Evolutionary conservation across 1,140 invertebrate species (phyloP), one percentile per base, ranked within the genome.

Genomic region (Vanessa atalanta): DNA sequence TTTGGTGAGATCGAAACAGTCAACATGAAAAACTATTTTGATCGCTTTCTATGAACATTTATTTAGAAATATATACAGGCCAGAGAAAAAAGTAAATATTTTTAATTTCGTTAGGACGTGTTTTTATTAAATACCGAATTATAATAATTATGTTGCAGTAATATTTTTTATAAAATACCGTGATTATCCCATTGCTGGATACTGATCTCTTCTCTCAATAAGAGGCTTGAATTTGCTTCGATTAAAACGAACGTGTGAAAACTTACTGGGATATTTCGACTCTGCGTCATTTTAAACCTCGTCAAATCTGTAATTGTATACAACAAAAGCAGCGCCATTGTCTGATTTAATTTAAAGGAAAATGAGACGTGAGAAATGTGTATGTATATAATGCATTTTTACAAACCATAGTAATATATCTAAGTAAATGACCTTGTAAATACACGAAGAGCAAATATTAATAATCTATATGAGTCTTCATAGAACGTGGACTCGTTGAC

Each of bases 401-500:
- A 16, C 37, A 47, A 53, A 67, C 47, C 23, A 67, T 31, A 13
- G 13, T 23, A 1, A 2, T 13, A 57, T 11, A 11, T 53, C 12
- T 67, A 53, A 31, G 14, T 53, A 14, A 50, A 75, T 65, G 65
- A 75, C 65, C 70, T 75, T 77, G 75, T 61, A 60, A 64, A 68
- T 55, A 57, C 57, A 64, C 64, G 48, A 11, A 43, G 37, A 43
- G 9, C 53, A 65, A 67, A 68, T 57, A 70, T 74, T 72, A 74
- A 77, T 68, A 72, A 48, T 61, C 75, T 75, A 79, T 75, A 71
- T 37, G 26, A 65, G 63, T 75, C 61, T 70, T 75, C 57, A 73
- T 79, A 70, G 67, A 72, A 47, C 66, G 57, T 63, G 75, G 68
- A 73, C 70, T 55, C 73, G 72, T 73, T 77, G 70, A 79, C 76